Evolutionary conservation across 2,113 vertebrate genomes (phyloP), one percentile per base, ranked within the genome.

Genomic region (Sigmodon hispidus): DNA sequence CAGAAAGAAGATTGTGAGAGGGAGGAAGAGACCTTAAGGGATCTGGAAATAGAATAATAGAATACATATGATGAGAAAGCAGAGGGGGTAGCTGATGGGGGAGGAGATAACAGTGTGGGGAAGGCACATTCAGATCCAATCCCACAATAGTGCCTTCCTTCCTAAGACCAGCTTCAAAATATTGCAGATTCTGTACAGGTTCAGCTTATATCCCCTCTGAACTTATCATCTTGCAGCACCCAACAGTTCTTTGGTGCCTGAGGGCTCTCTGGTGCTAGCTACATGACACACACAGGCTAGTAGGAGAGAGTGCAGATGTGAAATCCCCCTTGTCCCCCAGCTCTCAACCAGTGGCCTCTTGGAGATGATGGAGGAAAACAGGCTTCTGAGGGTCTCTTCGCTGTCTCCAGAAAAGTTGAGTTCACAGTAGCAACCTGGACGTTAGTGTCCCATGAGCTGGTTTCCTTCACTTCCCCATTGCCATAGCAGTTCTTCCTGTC

Each of bases 191-290:
- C 34, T 40, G 15, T 21, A 13, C 9, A 8, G 4, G 11, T 57
- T 73, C 57, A 16, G 31, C 85, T 19, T 0, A 1, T 4, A 5
- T 24, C 24, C 36, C 36, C 57, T n/a, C 72, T 87, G 61, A 61
- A 29, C n/a, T 85, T 89, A 40, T 7, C 1, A 0, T 13, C 72
- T 45, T 36, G 1, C 2, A 13, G 15, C 72, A 31, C 21, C 24
- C 3, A 0, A 31, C 10, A 12, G 15, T 48, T 31, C 19, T 19
- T 19, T 7, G 10, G 9, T 36, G 24, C 17, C 36, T 17, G 2
- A 52, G 24, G 73, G 17, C 45, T 61, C 57, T 43, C 70, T 26
- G 40, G 50, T 48, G 52, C 34, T 24, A 80, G 72, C 50, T 10
- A 22, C 11, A 34, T 2, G 7, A 70, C 65, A 59, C 36, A 40